phyloP scores from a whole-genome alignment of 2,113 vertebrate species.

The Urocolius indicus region DNA sequence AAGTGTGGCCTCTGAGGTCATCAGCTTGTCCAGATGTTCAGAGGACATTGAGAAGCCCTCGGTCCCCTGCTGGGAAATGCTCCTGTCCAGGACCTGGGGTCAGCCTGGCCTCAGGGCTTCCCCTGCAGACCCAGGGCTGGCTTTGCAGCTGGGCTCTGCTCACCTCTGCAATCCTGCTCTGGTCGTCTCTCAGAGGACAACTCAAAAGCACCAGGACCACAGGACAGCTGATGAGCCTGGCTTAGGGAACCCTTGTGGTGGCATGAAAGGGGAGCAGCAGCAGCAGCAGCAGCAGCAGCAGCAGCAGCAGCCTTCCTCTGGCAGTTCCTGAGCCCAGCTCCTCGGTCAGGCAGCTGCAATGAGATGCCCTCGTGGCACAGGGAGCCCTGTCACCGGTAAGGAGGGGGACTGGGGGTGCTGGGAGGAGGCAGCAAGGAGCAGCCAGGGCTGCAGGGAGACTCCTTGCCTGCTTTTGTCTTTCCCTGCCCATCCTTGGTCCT shows the following conservation, averaged over 20 bases:
- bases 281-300: no score
- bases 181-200: fast-evolving
- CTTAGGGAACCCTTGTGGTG: fast-evolving
- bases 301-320: no score
- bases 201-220: background rate
- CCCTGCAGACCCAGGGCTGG: background rate
- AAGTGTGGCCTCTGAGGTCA: background rate
- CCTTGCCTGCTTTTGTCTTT: no score
- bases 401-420: background rate
- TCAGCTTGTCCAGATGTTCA: background rate
- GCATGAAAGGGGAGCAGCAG: no score
- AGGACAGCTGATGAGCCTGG: background rate
- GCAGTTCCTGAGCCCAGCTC: no score
- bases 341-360: no score
- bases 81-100: no score
- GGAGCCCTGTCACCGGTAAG: no score
- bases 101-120: background rate
- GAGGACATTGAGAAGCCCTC: fast-evolving
- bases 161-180: background rate
- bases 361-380: no score
- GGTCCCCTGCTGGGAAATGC: fast-evolving
- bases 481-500: no score
- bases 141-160: background rate
- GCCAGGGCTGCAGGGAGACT: background rate
- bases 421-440: background rate